Conservation (phyloP, 2,888 invertebrate species). For the Drosophila tanythrix region DNA sequence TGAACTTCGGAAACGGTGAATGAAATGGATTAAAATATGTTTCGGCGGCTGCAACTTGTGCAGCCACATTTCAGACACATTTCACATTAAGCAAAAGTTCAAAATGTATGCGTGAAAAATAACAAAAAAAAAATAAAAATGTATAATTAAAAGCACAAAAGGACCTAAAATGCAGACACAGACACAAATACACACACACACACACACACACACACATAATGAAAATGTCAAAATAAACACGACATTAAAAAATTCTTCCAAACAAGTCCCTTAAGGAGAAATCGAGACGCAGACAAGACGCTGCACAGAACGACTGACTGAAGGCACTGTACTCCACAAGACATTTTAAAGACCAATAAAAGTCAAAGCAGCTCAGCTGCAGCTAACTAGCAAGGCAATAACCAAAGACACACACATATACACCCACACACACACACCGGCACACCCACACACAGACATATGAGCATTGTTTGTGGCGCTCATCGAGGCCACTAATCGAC, state of each 20-base stretch:
- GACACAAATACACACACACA: constrained; percentile 38
- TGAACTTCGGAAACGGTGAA: constrained; percentile 30
- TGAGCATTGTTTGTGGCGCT: constrained; percentile 20
- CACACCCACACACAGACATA: constrained; percentile 2
- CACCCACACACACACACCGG: not conserved
- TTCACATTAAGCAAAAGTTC: constrained; percentile 51
- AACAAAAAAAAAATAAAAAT: constrained; percentile 23
- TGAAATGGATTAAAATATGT: constrained; percentile 31
- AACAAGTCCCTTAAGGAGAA: not conserved
- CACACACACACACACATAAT: constrained; percentile 68
- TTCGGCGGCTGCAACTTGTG: constrained; percentile 17
- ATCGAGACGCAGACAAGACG: constrained; percentile 31
- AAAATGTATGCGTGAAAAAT: constrained; percentile 43
- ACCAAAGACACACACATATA: constrained; percentile 25
- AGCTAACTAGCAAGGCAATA: constrained; percentile 58
- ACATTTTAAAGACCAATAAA: constrained; percentile 77
- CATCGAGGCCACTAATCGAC: constrained; percentile 42
- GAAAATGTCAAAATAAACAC: constrained; percentile 83
- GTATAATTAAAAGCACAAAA: constrained; percentile 70
- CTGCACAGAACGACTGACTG: constrained; percentile 21
- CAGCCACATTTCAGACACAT: constrained; percentile 49
- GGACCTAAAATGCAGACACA: constrained; percentile 37
- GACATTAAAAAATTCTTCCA: constrained; percentile 70
- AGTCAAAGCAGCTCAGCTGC: constrained; percentile 58
- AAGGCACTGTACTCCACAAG: constrained; percentile 60